These are phyloP conservation scores for Brachionus calyciflorus DNA, from an alignment of 1,140 invertebrate genomes.

Conservation along the genomic window DNA sequence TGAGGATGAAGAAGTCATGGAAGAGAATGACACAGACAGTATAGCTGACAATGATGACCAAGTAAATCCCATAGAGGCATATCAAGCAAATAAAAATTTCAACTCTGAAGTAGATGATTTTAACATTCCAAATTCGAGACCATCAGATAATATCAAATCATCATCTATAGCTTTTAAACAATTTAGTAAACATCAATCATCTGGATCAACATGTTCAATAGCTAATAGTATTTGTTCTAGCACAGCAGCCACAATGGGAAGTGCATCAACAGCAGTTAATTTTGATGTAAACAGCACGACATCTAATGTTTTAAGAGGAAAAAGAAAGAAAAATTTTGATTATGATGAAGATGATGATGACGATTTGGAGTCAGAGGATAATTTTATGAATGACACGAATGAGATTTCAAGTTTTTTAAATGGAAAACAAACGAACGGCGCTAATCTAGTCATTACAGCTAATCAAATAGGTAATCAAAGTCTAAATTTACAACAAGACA, in stretches of 20 bases:
- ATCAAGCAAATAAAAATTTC: not conserved
- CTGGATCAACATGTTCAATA: constrained; percentile 41
- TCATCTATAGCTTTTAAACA: not conserved
- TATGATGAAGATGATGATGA: constrained; percentile 45
- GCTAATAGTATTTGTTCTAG: constrained; percentile 33
- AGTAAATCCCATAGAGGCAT: not conserved
- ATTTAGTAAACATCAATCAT: constrained; percentile 37
- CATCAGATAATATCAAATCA: not conserved
- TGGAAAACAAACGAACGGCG: not conserved
- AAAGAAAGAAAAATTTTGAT: constrained; percentile 43
- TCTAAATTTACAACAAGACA: constrained; percentile 23
- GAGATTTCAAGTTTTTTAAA: not conserved
- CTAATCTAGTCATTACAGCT: not conserved
- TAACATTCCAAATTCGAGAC: constrained; percentile 2
- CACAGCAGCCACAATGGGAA: constrained; percentile 28
- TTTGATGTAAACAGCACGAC: not conserved
- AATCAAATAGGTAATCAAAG: constrained; percentile 34
- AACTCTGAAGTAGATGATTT: not conserved
- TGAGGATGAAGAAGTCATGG: constrained; percentile 35
- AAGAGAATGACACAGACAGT: constrained; percentile 39
- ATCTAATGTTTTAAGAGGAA: constrained; percentile 8
- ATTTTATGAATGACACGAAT: not conserved
- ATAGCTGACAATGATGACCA: constrained; percentile 20
- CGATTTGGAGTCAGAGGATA: constrained; percentile 28
- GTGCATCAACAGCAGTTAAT: constrained; percentile 21